These are phyloP conservation scores for Sisor rabdophorus DNA, from an alignment of 2,113 vertebrate species.

Conservation along the genomic window DNA sequence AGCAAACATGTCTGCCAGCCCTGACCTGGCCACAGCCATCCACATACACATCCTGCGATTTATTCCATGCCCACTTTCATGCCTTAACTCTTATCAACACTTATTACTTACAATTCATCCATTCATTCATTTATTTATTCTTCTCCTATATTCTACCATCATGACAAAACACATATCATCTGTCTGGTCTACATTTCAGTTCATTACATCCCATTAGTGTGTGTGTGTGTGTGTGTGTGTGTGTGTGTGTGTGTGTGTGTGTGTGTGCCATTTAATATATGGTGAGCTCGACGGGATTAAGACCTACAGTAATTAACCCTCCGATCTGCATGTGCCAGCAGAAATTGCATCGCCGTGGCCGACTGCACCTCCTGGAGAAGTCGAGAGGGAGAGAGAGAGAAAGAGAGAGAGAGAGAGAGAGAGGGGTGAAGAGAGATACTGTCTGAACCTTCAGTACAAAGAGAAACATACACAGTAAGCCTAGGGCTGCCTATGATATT, in stretches of 20 bases:
- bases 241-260: too few relatives aligned
- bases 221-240: too few relatives aligned
- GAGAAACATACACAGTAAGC: constrained; percentile 63
- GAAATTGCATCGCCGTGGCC: constrained; percentile 40
- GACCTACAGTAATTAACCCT: constrained; percentile 58
- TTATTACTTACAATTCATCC: constrained; percentile 33
- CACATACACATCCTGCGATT: constrained; percentile 21
- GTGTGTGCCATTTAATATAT: constrained; percentile 54
- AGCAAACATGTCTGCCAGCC: constrained; percentile 56
- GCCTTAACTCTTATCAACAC: constrained; percentile 8
- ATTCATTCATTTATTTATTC: constrained; percentile 29
- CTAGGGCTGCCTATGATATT: constrained; percentile 77
- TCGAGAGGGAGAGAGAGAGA: constrained; percentile 34
- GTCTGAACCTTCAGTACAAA: constrained; percentile 67
- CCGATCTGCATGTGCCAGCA: constrained; percentile 56
- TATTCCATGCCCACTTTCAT: constrained; percentile 8
- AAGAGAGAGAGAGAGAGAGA: not conserved
- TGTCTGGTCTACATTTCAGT: constrained; percentile 51
- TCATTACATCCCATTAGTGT: constrained; percentile 59
- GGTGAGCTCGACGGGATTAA: constrained; percentile 54
- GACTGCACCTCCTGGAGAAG: constrained; percentile 29
- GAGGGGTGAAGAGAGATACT: constrained; percentile 38
- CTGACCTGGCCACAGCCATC: constrained; percentile 49
- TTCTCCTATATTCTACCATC: constrained; percentile 33
- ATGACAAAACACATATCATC: constrained; percentile 45